These are phyloP conservation scores for Chironomus tepperi DNA, from an alignment of 1,140 invertebrate genomes.

Conservation along the genomic window DNA sequence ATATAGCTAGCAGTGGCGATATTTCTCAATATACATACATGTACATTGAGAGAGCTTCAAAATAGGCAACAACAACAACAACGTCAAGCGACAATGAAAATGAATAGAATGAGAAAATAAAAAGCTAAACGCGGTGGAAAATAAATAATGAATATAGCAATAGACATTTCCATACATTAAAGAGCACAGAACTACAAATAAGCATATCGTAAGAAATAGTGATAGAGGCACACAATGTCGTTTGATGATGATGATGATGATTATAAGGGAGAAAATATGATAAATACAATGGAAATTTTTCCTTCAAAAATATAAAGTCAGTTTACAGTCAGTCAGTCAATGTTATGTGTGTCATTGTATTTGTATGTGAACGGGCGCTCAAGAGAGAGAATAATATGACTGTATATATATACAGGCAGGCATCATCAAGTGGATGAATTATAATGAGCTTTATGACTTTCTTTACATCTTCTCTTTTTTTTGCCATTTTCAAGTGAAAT, in stretches of 20 bases:
- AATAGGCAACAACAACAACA: neutral
- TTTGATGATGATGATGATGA: too few species aligned
- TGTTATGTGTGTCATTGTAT: too few species aligned
- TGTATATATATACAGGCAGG: neutral
- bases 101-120: neutral
- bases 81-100: neutral
- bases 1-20: neutral
- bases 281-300: too few species aligned
- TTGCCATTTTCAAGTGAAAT: neutral
- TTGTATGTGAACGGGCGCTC: neutral
- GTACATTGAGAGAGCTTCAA: too few species aligned
- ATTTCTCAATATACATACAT: too few species aligned
- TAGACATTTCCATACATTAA: conserved; percentile 22
- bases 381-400: neutral
- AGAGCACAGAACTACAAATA: neutral
- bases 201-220: too few species aligned
- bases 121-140: conserved; percentile 11
- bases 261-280: too few species aligned
- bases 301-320: too few species aligned
- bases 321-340: too few species aligned
- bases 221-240: too few species aligned
- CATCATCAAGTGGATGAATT: neutral
- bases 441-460: neutral
- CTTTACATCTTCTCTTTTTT: too few species aligned
- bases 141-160: conserved; percentile 22